Conservation (phyloP, 1,140 invertebrate genomes). For the Probaryconus sp. region DNA sequence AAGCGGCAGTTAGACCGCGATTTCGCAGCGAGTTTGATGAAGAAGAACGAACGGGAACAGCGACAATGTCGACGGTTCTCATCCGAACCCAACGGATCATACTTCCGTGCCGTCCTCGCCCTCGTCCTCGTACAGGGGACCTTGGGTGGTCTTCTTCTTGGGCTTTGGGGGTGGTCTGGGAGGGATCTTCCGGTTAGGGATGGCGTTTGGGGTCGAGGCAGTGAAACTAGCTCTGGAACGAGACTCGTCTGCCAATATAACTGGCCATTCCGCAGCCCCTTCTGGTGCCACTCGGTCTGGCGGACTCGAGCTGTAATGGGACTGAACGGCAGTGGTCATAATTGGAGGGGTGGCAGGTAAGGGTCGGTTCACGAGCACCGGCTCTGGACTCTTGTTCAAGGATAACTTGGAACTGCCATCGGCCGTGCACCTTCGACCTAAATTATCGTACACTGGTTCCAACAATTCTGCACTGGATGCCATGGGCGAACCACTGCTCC, state of each 20-base stretch:
- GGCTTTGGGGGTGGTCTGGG: conserved; percentile 89
- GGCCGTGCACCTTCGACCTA: conserved; percentile 89
- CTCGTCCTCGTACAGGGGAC: conserved; percentile 89
- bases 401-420: conserved; percentile 89
- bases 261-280: conserved; percentile 80
- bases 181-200: conserved; percentile 82
- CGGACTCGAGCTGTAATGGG: conserved; percentile 68
- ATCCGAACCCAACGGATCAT: conserved; percentile 73
- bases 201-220: conserved; percentile 61
- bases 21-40: conserved; percentile 44
- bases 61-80: conserved; percentile 34
- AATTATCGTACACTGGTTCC: conserved; percentile 90
- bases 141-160: conserved; percentile 83
- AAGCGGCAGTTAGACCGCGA: conserved; percentile 57
- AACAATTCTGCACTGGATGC: conserved; percentile 73
- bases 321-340: conserved; percentile 75
- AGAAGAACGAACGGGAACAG: conserved; percentile 23
- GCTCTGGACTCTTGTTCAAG: conserved; percentile 81
- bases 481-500: conserved; percentile 81
- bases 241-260: conserved; percentile 68
- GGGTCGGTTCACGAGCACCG: conserved; percentile 71
- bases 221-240: conserved; percentile 69
- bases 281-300: conserved; percentile 81
- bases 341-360: conserved; percentile 79
- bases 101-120: conserved; percentile 92